Percentiles rank a stretch among this genome's conserved stretches.
Conservation (phyloP, 2,888 invertebrate species). For the Entomobrya multifasciata region DNA sequence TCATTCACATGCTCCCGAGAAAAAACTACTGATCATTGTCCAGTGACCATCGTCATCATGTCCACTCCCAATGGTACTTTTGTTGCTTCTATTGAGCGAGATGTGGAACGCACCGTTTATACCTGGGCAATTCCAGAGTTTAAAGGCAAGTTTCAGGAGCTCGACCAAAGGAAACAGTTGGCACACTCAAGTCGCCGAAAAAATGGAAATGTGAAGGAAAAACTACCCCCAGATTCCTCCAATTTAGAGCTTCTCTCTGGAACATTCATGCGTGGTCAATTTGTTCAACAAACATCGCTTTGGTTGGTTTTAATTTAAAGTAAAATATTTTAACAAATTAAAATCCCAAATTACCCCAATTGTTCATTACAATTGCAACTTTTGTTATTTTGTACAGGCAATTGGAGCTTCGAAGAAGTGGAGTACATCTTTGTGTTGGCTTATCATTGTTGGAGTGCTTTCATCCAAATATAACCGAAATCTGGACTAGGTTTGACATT, state of each 20-base stretch:
- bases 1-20: no score
- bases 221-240: background rate
- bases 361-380: no score
- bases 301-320: no score
- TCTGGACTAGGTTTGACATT: slow-evolving; percentile 54
- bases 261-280: slow-evolving; percentile 54
- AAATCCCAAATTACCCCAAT: no score
- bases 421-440: slow-evolving; percentile 5
- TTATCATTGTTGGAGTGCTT: slow-evolving; percentile 47
- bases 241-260: slow-evolving; percentile 47
- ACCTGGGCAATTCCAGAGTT: slow-evolving; percentile 48
- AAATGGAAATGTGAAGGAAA: background rate
- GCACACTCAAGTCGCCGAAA: background rate
- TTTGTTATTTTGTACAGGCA: slow-evolving; percentile 45
- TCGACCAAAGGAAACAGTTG: slow-evolving; percentile 5
- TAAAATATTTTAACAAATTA: no score
- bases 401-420: slow-evolving; percentile 44
- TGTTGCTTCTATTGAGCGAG: no score
- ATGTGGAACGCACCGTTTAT: slow-evolving; percentile 40
- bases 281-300: slow-evolving; percentile 40
- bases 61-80: no score
- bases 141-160: background rate
- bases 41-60: no score
- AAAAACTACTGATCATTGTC: no score
- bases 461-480: slow-evolving; percentile 15